Evolutionary conservation across 2,888 invertebrate genomes (phyloP).

Genomic region (Neuroscelio doddi): DNA sequence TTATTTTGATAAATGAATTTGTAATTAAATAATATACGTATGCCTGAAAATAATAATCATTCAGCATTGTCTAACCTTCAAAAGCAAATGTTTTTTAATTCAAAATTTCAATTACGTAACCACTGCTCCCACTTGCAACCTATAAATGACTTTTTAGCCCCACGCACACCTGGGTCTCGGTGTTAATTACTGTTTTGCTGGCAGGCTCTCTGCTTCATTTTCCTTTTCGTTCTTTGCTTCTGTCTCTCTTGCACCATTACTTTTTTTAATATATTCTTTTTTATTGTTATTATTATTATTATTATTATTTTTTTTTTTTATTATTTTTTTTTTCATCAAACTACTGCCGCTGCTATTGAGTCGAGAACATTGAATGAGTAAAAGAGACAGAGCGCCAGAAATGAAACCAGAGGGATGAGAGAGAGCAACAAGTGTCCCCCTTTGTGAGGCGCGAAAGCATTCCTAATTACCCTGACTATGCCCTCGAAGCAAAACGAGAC

Average conservation of each 20-base stretch:
- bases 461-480: slow-evolving; percentile 67
- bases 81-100: slow-evolving; percentile 1
- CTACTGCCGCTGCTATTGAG: slow-evolving; percentile 41
- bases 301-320: slow-evolving; percentile 73
- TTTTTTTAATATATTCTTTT: no score
- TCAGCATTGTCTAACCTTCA: no score
- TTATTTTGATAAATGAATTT: no score
- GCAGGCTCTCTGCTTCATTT: slow-evolving; percentile 64
- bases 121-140: slow-evolving; percentile 43
- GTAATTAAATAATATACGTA: no score
- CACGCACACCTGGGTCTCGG: slow-evolving; percentile 56
- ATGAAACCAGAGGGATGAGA: slow-evolving; percentile 37
- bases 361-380: slow-evolving; percentile 48
- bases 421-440: slow-evolving; percentile 70
- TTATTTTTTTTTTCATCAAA: slow-evolving; percentile 33
- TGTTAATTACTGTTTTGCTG: slow-evolving; percentile 73
- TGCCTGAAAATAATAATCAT: no score
- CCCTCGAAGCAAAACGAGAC: slow-evolving; percentile 67
- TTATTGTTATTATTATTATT: no score
- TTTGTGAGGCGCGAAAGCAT: slow-evolving; percentile 69
- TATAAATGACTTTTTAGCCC: slow-evolving; percentile 60
- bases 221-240: slow-evolving; percentile 67
- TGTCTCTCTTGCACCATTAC: slow-evolving; percentile 76
- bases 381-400: slow-evolving; percentile 43
- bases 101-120: slow-evolving; percentile 6